Evolutionary conservation across 2,113 vertebrate species (phyloP).

Genomic region (Lasiurus cinereus): DNA sequence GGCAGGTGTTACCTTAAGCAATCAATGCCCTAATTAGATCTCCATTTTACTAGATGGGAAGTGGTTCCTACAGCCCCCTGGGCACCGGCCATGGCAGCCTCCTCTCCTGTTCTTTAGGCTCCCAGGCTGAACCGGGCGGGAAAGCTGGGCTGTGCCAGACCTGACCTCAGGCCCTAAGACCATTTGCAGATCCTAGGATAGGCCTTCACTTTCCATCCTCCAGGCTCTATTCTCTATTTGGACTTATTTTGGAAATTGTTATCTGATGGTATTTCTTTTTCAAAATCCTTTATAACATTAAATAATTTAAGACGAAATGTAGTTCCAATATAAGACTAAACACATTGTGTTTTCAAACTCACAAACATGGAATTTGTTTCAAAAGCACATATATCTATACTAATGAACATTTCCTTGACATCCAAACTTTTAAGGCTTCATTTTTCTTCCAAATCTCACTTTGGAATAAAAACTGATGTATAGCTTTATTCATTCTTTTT

Average conservation of each 20-base stretch:
- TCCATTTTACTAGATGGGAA: background rate
- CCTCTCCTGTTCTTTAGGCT: background rate
- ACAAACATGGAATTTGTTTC: constrained; percentile 38
- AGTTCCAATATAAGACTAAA: constrained; percentile 38
- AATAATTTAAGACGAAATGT: constrained; percentile 38
- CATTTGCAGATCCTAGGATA: background rate
- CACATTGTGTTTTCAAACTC: background rate
- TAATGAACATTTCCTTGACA: background rate
- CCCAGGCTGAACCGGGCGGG: background rate
- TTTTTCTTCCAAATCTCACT: background rate
- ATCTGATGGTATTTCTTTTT: background rate
- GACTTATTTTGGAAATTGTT: background rate
- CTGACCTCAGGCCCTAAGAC: background rate
- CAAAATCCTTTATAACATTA: constrained; percentile 21
- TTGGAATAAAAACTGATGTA: background rate
- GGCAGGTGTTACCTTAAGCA: background rate
- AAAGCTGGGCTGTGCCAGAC: background rate
- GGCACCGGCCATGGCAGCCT: background rate
- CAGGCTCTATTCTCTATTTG: background rate
- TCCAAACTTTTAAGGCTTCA: background rate
- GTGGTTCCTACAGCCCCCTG: background rate
- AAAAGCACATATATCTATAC: background rate
- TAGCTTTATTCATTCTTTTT: background rate
- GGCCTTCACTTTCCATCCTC: background rate
- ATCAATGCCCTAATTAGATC: background rate